Evolutionary conservation across 2,113 vertebrate genomes (phyloP).

Genomic region (Proteles cristata): DNA sequence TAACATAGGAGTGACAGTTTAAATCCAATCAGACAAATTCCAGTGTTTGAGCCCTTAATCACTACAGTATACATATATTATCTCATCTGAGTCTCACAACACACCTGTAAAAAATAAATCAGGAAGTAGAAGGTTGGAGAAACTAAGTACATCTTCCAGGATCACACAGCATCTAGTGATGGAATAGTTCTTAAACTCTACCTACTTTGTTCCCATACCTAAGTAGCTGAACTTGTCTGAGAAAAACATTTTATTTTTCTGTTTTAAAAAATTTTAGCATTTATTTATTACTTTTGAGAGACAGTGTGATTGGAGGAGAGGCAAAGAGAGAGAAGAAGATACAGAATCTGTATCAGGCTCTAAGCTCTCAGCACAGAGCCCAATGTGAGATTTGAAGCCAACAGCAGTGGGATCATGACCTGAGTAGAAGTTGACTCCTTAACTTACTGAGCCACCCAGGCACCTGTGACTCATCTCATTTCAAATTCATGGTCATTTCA

Average conservation of each 20-base stretch:
- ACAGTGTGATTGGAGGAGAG: too few species aligned
- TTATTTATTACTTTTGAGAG: too few species aligned
- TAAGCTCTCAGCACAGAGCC: too few species aligned
- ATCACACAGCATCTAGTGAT: not conserved
- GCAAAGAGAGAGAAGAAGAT: too few species aligned
- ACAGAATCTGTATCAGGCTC: too few species aligned
- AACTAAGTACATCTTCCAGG: conserved; percentile 22
- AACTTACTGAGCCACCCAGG: too few species aligned
- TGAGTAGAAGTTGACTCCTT: too few species aligned
- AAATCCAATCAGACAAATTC: conserved; percentile 65
- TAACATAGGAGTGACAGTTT: conserved; percentile 55
- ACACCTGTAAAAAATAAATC: conserved; percentile 66
- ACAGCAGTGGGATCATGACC: too few species aligned
- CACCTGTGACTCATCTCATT: not conserved
- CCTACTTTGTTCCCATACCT: not conserved
- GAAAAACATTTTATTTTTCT: not conserved
- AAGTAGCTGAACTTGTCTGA: not conserved
- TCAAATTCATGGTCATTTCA: not conserved
- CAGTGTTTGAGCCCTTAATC: conserved; percentile 55
- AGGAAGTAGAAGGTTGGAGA: conserved; percentile 55
- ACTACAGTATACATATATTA: conserved; percentile 62
- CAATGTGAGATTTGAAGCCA: too few species aligned
- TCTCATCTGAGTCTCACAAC: conserved; percentile 67
- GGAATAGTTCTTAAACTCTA: not conserved
- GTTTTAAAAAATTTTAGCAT: too few species aligned